Base-by-base conservation (phyloP, 2,888 invertebrate genomes). In the Punctoribates punctum region DNA sequence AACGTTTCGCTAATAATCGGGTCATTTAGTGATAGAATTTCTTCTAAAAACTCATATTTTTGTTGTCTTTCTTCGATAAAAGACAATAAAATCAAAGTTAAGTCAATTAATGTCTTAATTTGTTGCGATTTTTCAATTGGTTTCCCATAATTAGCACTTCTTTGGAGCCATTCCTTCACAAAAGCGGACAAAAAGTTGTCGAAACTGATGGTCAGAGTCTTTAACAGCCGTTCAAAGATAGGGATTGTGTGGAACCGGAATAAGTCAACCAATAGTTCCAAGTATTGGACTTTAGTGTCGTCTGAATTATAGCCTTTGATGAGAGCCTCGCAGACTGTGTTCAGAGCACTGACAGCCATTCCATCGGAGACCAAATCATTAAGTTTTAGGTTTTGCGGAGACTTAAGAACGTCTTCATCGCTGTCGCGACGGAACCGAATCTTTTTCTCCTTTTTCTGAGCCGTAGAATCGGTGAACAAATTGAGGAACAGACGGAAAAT, bases 371-470 rank as follows among this genome's bases (percentile, higher is more conserved):
- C 15, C 27, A 72, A 72, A 13, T 46, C 25, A 48, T 25, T 72
- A 0, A 46, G 8, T 48, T 48, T 72, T 4, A 72, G 25, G n/a
- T 13, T 72, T 15, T 46, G 1, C 1, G 23, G n/a, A 0, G 17
- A 27, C 1, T 48, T 72, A 11, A 8, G 1, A 1, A 15, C 11
- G 15, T 48, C 72, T 72, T 48, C 48, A 38, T 72, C 72, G 46
- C 48, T 72, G 8, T 72, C 72, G 0, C 72, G 42, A 48, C 72
- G 72, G 20, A 72, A 72, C 1, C 72, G 72, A 5, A 72, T 46
- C 72, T 72, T 72, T 48, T 25, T 42, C 1, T 72, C 72, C 17
- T 25, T 72, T 17, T 48, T 72, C 11, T 38, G 20, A 1, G 25
- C 46, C 20, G 20, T 25, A 1, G 48, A 20, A 25, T 72, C 72